Percentiles rank a stretch among this genome's conserved stretches.
phyloP scores from a whole-genome alignment of 2,113 vertebrate species.

The Lutjanus erythropterus region DNA sequence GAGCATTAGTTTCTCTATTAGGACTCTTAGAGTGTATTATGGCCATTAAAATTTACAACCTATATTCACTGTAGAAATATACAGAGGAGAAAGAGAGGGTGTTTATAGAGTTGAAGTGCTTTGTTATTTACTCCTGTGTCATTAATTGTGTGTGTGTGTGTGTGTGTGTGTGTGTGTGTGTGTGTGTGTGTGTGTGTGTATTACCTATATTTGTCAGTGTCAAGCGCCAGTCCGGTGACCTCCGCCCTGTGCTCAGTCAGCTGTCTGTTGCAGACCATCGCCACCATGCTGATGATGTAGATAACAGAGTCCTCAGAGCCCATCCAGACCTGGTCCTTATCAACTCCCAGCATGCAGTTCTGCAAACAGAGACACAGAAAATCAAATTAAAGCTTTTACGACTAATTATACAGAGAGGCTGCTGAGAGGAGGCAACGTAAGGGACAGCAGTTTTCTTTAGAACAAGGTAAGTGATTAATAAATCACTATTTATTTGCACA shows the following conservation, averaged over 20 bases:
- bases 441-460: not conserved
- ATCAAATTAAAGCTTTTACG: not conserved
- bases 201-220: slow-evolving; percentile 85
- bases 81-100: too few species aligned
- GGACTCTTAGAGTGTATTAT: too few species aligned
- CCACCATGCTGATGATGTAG: slow-evolving; percentile 94
- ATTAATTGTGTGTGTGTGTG: too few species aligned
- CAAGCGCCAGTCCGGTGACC: slow-evolving; percentile 88
- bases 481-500: not conserved
- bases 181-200: not conserved
- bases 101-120: too few species aligned
- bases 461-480: not conserved
- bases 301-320: slow-evolving; percentile 94
- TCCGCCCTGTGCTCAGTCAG: slow-evolving; percentile 92
- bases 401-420: too few species aligned
- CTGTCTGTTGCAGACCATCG: slow-evolving; percentile 96
- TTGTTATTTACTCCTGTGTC: too few species aligned
- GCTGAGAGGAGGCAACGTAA: not conserved
- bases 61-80: too few species aligned
- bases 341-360: slow-evolving; percentile 95
- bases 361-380: slow-evolving; percentile 59
- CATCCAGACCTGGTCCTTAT: slow-evolving; percentile 94
- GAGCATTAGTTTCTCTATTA: not conserved
- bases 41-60: too few species aligned
- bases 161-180: too few species aligned